Evolutionary conservation across 2,797 vertebrate genomes (phyloP).

Genomic region (Trachops cirrhosus): DNA sequence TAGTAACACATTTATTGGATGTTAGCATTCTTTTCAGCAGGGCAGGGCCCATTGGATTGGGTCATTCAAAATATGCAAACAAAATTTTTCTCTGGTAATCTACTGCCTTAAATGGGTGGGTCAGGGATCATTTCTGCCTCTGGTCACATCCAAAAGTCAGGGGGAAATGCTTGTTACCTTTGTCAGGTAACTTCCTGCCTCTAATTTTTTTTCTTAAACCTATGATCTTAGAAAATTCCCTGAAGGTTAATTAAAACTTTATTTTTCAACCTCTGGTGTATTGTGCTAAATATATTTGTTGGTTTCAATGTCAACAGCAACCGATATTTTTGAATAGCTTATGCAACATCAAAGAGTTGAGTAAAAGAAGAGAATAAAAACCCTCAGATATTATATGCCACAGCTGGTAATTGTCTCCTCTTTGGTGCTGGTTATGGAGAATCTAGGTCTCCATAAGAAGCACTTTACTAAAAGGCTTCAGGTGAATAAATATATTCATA

Average conservation of each 20-base stretch:
- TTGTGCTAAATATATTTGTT: slow-evolving; percentile 80
- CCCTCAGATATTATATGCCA: background rate
- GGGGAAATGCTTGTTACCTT: slow-evolving; percentile 45
- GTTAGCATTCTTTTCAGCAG: background rate
- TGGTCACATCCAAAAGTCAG: slow-evolving; percentile 26
- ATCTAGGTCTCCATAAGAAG: background rate
- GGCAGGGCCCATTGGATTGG: background rate
- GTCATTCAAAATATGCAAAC: background rate
- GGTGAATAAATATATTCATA: slow-evolving; percentile 7
- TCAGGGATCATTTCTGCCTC: background rate
- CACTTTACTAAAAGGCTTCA: background rate
- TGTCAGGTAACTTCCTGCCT: slow-evolving; percentile 14
- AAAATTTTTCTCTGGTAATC: background rate
- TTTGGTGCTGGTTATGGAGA: slow-evolving; percentile 40
- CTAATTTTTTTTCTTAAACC: slow-evolving; percentile 54
- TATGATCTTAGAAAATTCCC: slow-evolving; percentile 77
- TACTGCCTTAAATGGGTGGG: background rate
- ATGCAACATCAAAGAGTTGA: slow-evolving; percentile 68
- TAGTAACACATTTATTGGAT: background rate
- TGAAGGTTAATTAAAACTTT: slow-evolving; percentile 81
- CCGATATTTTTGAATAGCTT: slow-evolving; percentile 75
- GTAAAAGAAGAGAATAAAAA: slow-evolving; percentile 38
- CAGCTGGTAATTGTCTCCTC: slow-evolving; percentile 14
- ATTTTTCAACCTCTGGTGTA: slow-evolving; percentile 68
- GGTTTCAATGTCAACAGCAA: slow-evolving; percentile 77